A percentile compares a stretch with the other conserved stretches of the same genome.
Evolutionary conservation across 2,888 invertebrate species (phyloP).

Genomic region (Chesias legatella): DNA sequence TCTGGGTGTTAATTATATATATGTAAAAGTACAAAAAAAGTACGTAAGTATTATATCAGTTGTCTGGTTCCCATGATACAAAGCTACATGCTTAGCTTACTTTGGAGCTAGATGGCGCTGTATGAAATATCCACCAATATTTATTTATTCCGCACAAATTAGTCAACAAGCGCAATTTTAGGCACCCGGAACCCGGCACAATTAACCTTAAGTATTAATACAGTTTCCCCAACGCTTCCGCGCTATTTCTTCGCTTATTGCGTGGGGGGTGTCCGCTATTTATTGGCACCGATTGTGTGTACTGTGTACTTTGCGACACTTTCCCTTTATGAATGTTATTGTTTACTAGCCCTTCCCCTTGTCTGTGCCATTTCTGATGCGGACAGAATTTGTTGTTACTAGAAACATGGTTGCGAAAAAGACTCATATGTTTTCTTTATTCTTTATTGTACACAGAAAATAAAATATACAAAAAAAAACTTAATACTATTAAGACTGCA

Average conservation of each 20-base stretch:
- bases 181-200: slow-evolving; percentile 50
- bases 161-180: slow-evolving; percentile 51
- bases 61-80: too few relatives aligned
- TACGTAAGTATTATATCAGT: too few relatives aligned
- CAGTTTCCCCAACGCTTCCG: slow-evolving; percentile 75
- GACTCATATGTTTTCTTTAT: too few relatives aligned
- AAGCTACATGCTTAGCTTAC: too few relatives aligned
- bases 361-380: slow-evolving; percentile 1
- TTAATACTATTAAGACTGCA: too few relatives aligned
- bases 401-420: too few relatives aligned
- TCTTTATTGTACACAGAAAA: too few relatives aligned
- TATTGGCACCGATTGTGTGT: slow-evolving; percentile 75
- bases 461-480: too few relatives aligned
- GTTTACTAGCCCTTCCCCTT: slow-evolving; percentile 56
- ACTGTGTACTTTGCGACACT: slow-evolving; percentile 66
- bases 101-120: too few relatives aligned
- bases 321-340: slow-evolving; percentile 71
- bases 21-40: too few relatives aligned
- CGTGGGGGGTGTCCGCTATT: slow-evolving; percentile 70
- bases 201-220: slow-evolving; percentile 80
- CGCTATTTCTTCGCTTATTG: slow-evolving; percentile 76
- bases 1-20: too few relatives aligned
- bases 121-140: neutral
- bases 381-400: neutral
- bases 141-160: too few relatives aligned